Conservation (phyloP, 1,140 invertebrate species). For the Magallana ariakensis region DNA sequence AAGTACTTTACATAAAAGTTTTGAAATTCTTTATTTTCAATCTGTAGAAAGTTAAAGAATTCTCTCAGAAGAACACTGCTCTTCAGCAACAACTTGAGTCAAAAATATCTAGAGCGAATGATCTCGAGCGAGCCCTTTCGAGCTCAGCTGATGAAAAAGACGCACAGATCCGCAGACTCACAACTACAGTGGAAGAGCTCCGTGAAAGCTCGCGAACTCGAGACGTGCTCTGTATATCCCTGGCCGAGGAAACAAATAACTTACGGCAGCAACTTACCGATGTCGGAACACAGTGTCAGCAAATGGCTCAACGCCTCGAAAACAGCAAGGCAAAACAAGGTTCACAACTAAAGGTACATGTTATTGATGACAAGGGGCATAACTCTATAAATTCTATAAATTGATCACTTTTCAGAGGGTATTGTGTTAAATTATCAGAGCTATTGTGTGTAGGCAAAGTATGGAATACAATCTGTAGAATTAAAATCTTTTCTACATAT, state of each 20-base stretch:
- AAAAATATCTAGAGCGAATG: conserved; percentile 1
- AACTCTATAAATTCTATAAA: too few relatives aligned
- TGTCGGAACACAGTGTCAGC: conserved; percentile 59
- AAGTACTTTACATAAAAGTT: too few relatives aligned
- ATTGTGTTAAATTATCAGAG: too few relatives aligned
- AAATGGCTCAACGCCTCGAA: conserved; percentile 52
- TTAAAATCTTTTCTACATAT: too few relatives aligned
- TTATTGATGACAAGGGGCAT: too few relatives aligned
- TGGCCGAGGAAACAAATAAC: conserved; percentile 57
- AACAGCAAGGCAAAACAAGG: conserved; percentile 39
- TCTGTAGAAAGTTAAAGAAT: conserved; percentile 8
- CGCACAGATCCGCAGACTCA: conserved; percentile 50
- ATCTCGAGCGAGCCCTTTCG: conserved; percentile 54
- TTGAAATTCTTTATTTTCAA: too few relatives aligned
- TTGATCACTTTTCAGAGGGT: too few relatives aligned
- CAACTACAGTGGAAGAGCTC: conserved; percentile 47
- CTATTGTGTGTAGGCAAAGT: too few relatives aligned
- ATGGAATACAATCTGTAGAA: too few relatives aligned
- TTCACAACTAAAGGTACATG: not conserved
- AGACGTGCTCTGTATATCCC: conserved; percentile 54
- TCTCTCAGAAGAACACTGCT: not conserved
- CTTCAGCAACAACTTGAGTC: conserved; percentile 15
- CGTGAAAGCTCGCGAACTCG: conserved; percentile 48
- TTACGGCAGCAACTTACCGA: conserved; percentile 59
- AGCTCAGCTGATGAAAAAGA: conserved; percentile 61